Percentiles rank a stretch among this genome's conserved stretches.
Evolutionary conservation across 2,113 vertebrate species (phyloP).

Genomic region (Gymnogyps californianus): DNA sequence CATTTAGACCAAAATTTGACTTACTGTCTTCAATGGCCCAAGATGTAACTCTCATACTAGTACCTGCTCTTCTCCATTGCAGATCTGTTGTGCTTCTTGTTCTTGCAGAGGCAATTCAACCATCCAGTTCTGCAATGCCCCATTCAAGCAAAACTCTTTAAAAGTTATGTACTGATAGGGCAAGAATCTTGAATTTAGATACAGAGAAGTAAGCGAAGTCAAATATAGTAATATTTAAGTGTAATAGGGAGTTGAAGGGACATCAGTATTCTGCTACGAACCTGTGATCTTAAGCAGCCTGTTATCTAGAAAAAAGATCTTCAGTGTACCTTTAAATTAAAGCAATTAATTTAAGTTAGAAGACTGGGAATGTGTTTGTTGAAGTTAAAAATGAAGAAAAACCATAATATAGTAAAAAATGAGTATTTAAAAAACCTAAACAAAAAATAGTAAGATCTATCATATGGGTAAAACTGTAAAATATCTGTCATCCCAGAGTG

Average conservation of each 20-base stretch:
- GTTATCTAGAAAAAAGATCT: not conserved
- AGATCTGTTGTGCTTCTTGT: not conserved
- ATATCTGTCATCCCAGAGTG: not conserved
- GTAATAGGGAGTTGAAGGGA: not conserved
- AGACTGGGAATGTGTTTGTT: not conserved
- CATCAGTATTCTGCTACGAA: not conserved
- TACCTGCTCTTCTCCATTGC: not conserved
- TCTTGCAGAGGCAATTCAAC: not conserved
- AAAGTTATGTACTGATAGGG: not conserved
- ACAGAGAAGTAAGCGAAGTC: not conserved
- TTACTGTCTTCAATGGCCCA: not conserved
- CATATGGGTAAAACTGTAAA: not conserved
- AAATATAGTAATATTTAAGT: accelerated
- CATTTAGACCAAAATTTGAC: not conserved
- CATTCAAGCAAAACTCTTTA: not conserved
- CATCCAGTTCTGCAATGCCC: not conserved
- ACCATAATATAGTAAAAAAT: not conserved
- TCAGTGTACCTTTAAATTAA: not conserved
- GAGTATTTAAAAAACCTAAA: not conserved
- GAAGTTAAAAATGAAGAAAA: not conserved
- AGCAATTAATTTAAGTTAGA: not conserved
- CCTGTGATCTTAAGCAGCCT: not conserved
- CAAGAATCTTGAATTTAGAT: not conserved
- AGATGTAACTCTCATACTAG: not conserved
- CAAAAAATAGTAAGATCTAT: not conserved